These are phyloP conservation scores for Syngnathus typhle DNA, from an alignment of 2,113 vertebrate genomes.

Conservation along the genomic window DNA sequence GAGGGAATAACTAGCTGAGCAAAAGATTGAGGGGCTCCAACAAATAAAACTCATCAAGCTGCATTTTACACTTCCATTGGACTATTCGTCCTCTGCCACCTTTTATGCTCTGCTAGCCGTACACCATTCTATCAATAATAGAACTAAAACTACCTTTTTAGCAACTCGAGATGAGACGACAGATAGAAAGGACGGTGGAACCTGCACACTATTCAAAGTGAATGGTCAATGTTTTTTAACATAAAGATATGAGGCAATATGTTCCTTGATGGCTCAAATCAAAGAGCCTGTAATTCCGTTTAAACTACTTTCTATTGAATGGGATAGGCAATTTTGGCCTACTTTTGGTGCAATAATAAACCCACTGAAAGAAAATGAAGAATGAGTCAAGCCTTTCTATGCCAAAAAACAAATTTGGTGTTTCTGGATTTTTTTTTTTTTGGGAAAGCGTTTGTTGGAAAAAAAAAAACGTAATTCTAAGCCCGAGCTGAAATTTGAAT, in stretches of 20 bases:
- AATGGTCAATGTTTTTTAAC: not conserved
- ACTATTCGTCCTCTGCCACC: constrained; percentile 16
- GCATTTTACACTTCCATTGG: constrained; percentile 30
- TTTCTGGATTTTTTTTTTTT: no score
- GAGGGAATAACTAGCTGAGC: constrained; percentile 3
- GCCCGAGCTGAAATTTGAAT: no score
- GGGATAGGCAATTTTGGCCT: no score
- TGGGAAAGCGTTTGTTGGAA: no score
- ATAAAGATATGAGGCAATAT: not conserved
- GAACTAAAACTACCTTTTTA: constrained; percentile 29
- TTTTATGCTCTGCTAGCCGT: constrained; percentile 8
- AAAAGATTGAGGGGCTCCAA: constrained; percentile 17
- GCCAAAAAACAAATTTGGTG: no score
- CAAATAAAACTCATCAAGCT: constrained; percentile 16
- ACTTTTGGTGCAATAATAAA: no score
- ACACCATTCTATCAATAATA: constrained; percentile 48
- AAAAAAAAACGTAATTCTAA: no score
- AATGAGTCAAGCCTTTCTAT: no score
- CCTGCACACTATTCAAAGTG: not conserved
- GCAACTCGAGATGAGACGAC: not conserved
- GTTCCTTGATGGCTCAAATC: not conserved
- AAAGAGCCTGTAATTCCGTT: not conserved
- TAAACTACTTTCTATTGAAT: no score
- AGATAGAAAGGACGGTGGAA: not conserved
- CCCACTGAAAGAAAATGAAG: no score